These are phyloP conservation scores for Trichopoda pennipes DNA, from an alignment of 2,888 invertebrate species.

Conservation along the genomic window DNA sequence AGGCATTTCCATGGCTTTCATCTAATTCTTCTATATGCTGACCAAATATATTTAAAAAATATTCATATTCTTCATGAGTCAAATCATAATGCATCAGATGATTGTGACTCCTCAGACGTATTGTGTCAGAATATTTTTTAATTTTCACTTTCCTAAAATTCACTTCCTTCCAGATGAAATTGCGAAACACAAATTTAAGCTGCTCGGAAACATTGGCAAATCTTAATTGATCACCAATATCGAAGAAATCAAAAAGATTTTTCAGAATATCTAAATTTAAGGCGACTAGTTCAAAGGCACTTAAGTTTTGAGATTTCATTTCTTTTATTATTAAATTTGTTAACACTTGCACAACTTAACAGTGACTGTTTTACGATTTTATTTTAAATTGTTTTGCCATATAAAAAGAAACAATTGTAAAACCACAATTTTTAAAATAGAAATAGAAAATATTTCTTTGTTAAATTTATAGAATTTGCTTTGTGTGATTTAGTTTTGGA, in stretches of 20 bases:
- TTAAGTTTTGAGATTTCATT: constrained; percentile 1
- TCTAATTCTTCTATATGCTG: constrained; percentile 8
- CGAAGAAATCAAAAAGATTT: constrained; percentile 18
- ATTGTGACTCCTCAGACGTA: constrained; percentile 11
- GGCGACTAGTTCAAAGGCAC: constrained; percentile 27
- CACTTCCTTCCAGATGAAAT: constrained; percentile 1
- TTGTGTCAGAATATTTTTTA: constrained; percentile 13
- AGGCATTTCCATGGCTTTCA: constrained; percentile 35
- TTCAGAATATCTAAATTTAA: constrained; percentile 27
- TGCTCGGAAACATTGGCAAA: constrained; percentile 27
- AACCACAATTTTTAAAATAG: constrained; percentile 41
- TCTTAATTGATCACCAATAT: constrained; percentile 33
- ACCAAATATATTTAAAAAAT: constrained; percentile 46
- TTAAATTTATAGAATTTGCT: too few species aligned
- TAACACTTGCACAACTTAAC: not conserved
- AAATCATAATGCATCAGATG: not conserved
- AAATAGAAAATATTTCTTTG: not conserved
- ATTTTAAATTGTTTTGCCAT: not conserved
- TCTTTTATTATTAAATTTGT: not conserved
- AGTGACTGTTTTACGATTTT: constrained; percentile 5
- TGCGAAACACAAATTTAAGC: not conserved
- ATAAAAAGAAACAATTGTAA: not conserved
- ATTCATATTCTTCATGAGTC: constrained; percentile 17
- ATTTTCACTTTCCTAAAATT: constrained; percentile 26
- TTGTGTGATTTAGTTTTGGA: too few species aligned